phyloP scores from a whole-genome alignment of 2,797 vertebrate species.

The Loriculus beryllinus region DNA sequence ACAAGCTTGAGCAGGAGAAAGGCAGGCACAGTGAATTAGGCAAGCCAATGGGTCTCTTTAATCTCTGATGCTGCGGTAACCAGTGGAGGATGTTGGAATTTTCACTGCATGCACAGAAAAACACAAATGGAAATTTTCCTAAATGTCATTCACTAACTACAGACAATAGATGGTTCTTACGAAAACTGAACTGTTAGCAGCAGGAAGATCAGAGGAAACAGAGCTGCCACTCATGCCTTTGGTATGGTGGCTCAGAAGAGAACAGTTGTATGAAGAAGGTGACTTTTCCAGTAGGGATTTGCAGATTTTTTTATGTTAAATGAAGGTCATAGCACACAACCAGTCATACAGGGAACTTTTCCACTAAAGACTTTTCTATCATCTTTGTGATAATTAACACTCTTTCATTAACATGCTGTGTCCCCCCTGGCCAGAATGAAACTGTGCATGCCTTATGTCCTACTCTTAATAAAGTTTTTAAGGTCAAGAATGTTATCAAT shows the following conservation, averaged over 20 bases:
- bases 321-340: background rate
- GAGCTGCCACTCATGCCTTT: slow-evolving; percentile 16
- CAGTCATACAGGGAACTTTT: background rate
- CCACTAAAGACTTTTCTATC: background rate
- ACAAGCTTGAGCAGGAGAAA: slow-evolving; percentile 39
- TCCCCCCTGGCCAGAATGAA: slow-evolving; percentile 21
- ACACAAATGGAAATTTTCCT: slow-evolving; percentile 27
- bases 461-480: slow-evolving; percentile 47
- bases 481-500: slow-evolving; percentile 56
- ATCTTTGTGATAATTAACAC: slow-evolving; percentile 53
- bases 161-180: background rate
- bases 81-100: slow-evolving; percentile 16
- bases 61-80: background rate
- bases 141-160: slow-evolving; percentile 42
- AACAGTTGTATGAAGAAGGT: background rate
- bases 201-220: slow-evolving; percentile 36
- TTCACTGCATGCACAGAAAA: background rate
- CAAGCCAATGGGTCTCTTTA: background rate
- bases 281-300: slow-evolving; percentile 37
- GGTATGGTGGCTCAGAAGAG: slow-evolving; percentile 8
- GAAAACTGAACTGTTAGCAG: background rate
- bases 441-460: background rate
- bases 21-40: background rate
- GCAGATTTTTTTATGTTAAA: background rate
- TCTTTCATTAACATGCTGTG: slow-evolving; percentile 41